Percentiles rank a stretch among this genome's conserved stretches.
Evolutionary conservation across 2,797 vertebrate genomes (phyloP).

Genomic region (Spatula clypeata): DNA sequence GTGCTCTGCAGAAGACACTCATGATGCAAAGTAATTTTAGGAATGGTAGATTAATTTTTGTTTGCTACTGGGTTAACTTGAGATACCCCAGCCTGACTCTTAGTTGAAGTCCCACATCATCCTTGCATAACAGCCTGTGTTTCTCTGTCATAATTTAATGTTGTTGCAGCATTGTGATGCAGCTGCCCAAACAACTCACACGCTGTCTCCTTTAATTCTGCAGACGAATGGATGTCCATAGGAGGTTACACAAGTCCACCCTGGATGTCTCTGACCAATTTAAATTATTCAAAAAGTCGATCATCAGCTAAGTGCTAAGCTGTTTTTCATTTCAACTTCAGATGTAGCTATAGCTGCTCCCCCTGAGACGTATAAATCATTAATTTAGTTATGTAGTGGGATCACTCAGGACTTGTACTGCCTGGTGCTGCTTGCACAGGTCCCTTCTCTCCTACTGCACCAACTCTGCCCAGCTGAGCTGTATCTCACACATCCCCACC

Average conservation of each 20-base stretch:
- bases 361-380: conserved; percentile 14
- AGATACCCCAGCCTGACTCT: neutral
- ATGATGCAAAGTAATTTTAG: rapidly evolving
- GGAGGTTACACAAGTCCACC: neutral
- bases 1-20: neutral
- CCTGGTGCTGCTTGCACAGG: neutral
- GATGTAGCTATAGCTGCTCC: neutral
- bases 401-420: neutral
- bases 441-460: neutral
- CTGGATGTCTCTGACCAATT: neutral
- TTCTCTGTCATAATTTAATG: neutral
- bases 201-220: neutral
- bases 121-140: rapidly evolving
- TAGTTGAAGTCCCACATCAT: neutral
- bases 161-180: neutral
- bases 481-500: neutral
- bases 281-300: conserved; percentile 43
- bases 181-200: neutral
- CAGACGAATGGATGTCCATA: neutral
- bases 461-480: neutral
- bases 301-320: conserved; percentile 11
- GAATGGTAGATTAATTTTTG: neutral
- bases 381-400: neutral
- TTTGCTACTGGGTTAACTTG: neutral
- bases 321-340: neutral